Conservation (phyloP, 2,888 invertebrate genomes). For the Harpagoxenus sublaevis region DNA sequence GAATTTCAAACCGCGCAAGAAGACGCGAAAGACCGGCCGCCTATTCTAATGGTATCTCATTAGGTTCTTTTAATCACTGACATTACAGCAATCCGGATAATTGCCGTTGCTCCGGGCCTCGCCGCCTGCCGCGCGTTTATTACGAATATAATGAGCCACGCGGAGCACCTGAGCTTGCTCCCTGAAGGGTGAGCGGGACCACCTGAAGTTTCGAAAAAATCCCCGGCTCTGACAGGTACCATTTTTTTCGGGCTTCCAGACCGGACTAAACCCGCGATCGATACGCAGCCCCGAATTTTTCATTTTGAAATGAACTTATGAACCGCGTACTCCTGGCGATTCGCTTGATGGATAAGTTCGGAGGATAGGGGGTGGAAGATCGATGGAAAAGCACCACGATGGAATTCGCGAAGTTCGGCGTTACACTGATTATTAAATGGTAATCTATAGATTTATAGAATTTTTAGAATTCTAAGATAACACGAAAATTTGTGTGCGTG, state of each 20-base stretch:
- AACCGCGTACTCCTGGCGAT: constrained; percentile 18
- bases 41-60: constrained; percentile 83
- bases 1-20: constrained; percentile 65
- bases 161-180: constrained; percentile 50
- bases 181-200: constrained; percentile 30
- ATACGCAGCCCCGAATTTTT: constrained; percentile 62
- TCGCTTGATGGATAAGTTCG: constrained; percentile 28
- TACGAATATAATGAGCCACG: constrained; percentile 73
- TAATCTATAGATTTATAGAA: background rate
- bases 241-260: constrained; percentile 56
- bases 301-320: constrained; percentile 57
- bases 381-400: background rate
- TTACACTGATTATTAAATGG: background rate
- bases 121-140: constrained; percentile 70
- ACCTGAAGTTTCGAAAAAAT: constrained; percentile 58
- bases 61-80: constrained; percentile 84
- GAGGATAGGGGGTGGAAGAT: background rate
- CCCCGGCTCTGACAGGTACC: constrained; percentile 51
- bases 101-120: constrained; percentile 73
- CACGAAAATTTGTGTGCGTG: background rate
- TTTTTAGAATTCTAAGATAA: background rate
- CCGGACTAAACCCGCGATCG: constrained; percentile 38
- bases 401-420: background rate
- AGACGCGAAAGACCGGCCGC: constrained; percentile 72
- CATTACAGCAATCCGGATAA: constrained; percentile 83